Conservation (phyloP, 2,888 invertebrate species). For the Erpobdella octoculata region DNA sequence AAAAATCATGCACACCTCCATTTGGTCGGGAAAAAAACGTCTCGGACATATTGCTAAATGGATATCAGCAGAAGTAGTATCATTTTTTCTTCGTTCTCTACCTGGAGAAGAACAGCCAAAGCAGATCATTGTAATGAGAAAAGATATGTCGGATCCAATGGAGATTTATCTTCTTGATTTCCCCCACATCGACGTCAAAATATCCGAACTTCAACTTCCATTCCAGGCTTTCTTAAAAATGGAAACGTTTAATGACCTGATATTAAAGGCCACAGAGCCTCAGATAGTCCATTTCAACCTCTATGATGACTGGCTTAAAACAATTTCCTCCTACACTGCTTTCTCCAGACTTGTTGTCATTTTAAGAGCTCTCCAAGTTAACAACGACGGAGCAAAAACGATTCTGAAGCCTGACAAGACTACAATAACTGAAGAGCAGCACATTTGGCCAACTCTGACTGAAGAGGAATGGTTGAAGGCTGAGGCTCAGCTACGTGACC, state of each 20-base stretch:
- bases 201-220: slow-evolving; percentile 91
- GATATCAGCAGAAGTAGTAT: slow-evolving; percentile 99
- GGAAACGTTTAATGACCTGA: slow-evolving; percentile 97
- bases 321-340: slow-evolving; percentile 96
- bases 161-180: slow-evolving; percentile 98
- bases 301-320: slow-evolving; percentile 98
- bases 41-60: slow-evolving; percentile 97
- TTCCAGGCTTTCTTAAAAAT: slow-evolving; percentile 63
- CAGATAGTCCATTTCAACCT: slow-evolving; percentile 99
- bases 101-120: slow-evolving; percentile 99
- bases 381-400: slow-evolving; percentile 98
- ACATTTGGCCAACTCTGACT: slow-evolving; percentile 94
- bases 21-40: slow-evolving; percentile 99
- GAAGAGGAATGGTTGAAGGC: slow-evolving; percentile 99
- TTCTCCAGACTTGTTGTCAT: slow-evolving; percentile 95
- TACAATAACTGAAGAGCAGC: slow-evolving; percentile 95
- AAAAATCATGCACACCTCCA: slow-evolving; percentile 98
- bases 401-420: slow-evolving; percentile 97
- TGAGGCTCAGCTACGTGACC: slow-evolving; percentile 92
- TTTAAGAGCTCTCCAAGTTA: slow-evolving; percentile 89
- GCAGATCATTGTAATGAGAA: slow-evolving; percentile 97
- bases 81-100: slow-evolving; percentile 91
- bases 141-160: slow-evolving; percentile 99
- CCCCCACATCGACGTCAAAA: slow-evolving; percentile 99
- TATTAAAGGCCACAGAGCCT: slow-evolving; percentile 95